Evolutionary conservation across 2,888 invertebrate genomes (phyloP), one percentile per base, ranked within the genome.

Genomic region (Catotricha subobsoleta): DNA sequence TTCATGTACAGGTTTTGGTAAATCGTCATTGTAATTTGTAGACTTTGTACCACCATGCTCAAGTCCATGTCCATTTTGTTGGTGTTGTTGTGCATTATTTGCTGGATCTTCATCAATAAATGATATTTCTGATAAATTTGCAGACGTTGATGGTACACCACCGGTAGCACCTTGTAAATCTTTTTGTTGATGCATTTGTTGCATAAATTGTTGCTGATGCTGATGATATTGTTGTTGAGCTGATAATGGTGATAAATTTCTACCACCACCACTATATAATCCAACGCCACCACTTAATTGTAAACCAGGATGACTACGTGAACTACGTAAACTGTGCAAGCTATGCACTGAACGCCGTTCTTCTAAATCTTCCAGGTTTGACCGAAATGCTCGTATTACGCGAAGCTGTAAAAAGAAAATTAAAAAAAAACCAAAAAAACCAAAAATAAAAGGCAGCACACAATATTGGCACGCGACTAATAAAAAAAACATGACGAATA

Each of bases 341-440:
- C 91, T 91, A 79, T 94, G 92, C 68, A 92, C 81, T 67, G 92
- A 94, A 67, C 95, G 88, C 59, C 92, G 82, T 72, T 98, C 97
- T 72, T 91, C 95, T 73, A 97, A 74, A 74, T 97, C 97, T 79
- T 98, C 97, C 76, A 98, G 76, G 64, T 84, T 94, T 61, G 92
- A 92, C 75, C 87, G 92, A 87, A 97, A 98, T 66, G 97, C 97
- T 74, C 94, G 88, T 73, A 97, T 94, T 71, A 98, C 97, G 71
- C 97, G 90, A 74, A 97, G 83, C 97, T 97, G 92, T 55, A 54
- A 53, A 54, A 57, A 55, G 58, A 58, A 56, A 58, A 58, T 57
- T 54, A 45, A 46, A 43, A 52, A 54, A 49, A 39, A 50, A 50
- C 50, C 40, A 42, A 39, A 47, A 49, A 50, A 39, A 46, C 49